Evolutionary conservation across 2,888 invertebrate species (phyloP), one percentile per base, ranked within the genome.

Genomic region (Tetranychus piercei): DNA sequence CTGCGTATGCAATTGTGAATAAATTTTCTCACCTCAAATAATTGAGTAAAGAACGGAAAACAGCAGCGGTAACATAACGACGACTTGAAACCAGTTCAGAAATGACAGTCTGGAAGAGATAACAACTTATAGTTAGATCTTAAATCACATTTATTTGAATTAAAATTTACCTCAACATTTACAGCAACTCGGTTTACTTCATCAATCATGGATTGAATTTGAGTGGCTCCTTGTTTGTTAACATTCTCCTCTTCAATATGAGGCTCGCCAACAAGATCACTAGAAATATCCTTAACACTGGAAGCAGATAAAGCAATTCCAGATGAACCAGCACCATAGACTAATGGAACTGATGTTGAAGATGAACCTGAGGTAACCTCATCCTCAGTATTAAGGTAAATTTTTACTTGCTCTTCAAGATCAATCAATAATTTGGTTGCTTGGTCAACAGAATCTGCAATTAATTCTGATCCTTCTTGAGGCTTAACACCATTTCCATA

Each of bases 401-500:
- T 44, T 15, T 72, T 44, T 11, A 76, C 74, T n/a, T 74, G 69
- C 9, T 45, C 76, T 20, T 76, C 76, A 65, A 76, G 67, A 69
- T 76, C 76, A 34, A 71, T 71, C 44, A 76, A 71, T 44, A 76
- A 73, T 71, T 74, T 76, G 64, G 76, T 76, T n/a, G 76, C 76
- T 55, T 73, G 74, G 44, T 74, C 74, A 22, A 76, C 73, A 7
- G 76, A 66, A 8, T 74, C 73, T 15, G 23, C 15, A 44, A 43
- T 23, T 34, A 22, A 23, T 11, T n/a, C 22, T 6, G 67, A 74
- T 72, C 34, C 15, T 20, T 44, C 55, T 72, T 66, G 66, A 66
- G 15, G 11, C 66, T 66, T 18, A 11, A 11, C 18, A 18, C n/a
- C n/a, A n/a, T 18, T 66, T 15, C n/a, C 18, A 66, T 66, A 18